A percentile compares a stretch with the other conserved stretches of the same genome.
phyloP scores from a whole-genome alignment of 2,113 vertebrate species.

The Sapajus apella region DNA sequence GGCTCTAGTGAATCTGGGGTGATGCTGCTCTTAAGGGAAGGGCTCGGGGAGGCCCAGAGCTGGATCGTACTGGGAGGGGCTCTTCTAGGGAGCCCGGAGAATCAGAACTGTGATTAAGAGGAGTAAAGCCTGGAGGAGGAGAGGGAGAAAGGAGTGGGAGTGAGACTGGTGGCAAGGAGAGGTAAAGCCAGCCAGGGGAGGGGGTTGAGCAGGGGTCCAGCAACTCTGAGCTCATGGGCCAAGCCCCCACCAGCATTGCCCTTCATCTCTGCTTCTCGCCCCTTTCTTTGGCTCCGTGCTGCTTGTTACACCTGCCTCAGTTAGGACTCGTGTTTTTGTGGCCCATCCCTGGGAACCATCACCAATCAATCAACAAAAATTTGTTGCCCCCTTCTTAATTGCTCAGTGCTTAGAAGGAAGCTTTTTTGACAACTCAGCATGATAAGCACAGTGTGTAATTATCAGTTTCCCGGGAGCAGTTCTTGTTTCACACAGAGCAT shows the following conservation, averaged over 20 bases:
- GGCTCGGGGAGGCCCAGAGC: background rate
- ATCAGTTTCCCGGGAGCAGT: background rate
- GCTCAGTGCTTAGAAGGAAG: background rate
- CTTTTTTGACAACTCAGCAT: background rate
- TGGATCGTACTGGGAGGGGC: background rate
- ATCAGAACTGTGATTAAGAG: background rate
- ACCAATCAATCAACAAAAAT: background rate
- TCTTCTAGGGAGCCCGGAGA: background rate
- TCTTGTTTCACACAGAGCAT: background rate
- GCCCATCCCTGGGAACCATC: background rate
- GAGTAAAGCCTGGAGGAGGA: background rate
- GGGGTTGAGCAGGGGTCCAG: rapidly evolving
- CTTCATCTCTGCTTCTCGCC: background rate
- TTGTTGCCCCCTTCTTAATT: background rate
- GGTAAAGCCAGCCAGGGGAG: background rate
- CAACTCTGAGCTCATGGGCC: rapidly evolving
- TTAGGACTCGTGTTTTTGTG: background rate
- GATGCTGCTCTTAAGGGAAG: background rate
- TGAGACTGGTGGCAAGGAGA: background rate
- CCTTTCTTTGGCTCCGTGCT: background rate
- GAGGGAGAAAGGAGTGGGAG: background rate
- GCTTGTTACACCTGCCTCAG: background rate
- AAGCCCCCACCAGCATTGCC: background rate
- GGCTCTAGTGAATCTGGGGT: background rate
- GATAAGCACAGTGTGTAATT: rapidly evolving